phyloP scores from a whole-genome alignment of 2,797 vertebrate species.

The Phataginus tricuspis region DNA sequence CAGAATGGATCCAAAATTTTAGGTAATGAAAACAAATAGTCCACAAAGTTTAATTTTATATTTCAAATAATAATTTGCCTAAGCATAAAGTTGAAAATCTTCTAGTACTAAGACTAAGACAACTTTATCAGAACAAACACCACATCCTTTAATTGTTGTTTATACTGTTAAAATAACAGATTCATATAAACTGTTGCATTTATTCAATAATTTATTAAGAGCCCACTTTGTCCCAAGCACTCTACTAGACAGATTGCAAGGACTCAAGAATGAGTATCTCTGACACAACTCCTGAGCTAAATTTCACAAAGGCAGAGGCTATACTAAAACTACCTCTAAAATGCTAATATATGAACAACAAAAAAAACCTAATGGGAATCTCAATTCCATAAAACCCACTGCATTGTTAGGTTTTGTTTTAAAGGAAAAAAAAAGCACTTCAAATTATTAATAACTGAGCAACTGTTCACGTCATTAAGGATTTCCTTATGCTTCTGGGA shows the following conservation, averaged over 20 bases:
- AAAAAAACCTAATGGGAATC: neutral
- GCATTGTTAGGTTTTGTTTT: neutral
- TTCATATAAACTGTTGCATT: neutral
- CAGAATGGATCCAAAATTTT: neutral
- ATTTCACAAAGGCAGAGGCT: neutral
- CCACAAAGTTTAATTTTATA: neutral
- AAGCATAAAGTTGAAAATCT: neutral
- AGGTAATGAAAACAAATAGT: neutral
- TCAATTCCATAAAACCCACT: neutral
- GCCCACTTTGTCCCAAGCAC: neutral
- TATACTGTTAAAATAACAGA: constrained; percentile 36
- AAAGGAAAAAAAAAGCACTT: neutral
- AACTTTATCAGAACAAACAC: neutral
- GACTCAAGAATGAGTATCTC: neutral
- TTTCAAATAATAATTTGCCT: constrained; percentile 26
- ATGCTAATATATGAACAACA: constrained; percentile 15
- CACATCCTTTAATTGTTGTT: neutral
- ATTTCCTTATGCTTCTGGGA: neutral
- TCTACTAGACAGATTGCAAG: neutral
- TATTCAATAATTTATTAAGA: neutral
- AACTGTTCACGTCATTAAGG: neutral
- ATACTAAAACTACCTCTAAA: neutral
- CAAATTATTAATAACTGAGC: neutral
- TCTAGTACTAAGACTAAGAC: neutral
- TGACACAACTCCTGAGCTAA: neutral